Evolutionary conservation across 2,797 vertebrate genomes (phyloP), one percentile per base, ranked within the genome.

Genomic region (Hippoglossus hippoglossus): DNA sequence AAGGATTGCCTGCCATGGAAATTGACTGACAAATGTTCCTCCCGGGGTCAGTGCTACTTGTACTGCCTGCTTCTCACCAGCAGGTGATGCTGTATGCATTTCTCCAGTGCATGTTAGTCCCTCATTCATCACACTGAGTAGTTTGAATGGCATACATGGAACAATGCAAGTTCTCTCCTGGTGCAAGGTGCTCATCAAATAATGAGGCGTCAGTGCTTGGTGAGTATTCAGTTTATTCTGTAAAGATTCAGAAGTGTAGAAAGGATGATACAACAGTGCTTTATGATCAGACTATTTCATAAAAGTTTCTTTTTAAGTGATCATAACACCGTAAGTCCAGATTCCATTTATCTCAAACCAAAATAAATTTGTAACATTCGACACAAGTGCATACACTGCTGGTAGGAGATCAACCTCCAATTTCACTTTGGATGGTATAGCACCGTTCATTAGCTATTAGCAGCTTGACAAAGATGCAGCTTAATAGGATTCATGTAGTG

Each of bases 171-270:
- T 71, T 80, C 55, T 51, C 63, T 67, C 51, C 61, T 44, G 21
- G 57, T 73, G 58, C 26, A 59, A 63, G 56, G 62, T 73, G 47
- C 44, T 15, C 67, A 55, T 54, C 22, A 82, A 83, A 77, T 28
- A 77, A 86, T 2, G 36, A 82, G 63, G 56, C 71, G 3, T 57
- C 24, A 6, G 60, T 85, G 73, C 82, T 89, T 86, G 85, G 89
- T 92, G 92, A 93, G 89, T 93, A 93, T 91, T 94, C 85, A 75
- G 91, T 95, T 95, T 95, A 94, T 94, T 94, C 92, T 94, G 93
- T 93, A 95, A 95, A 95, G 93, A 94, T 93, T 93, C 92, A 92
- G 91, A 94, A 94, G 92, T 94, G 92, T 94, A 94, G 93, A 95
- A 95, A 95, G 93, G 88, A 94, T 93, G 93, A 94, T 91, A 94